Evolutionary conservation across 2,888 invertebrate species (phyloP), one percentile per base, ranked within the genome.

Genomic region (Cetonia aurata): DNA sequence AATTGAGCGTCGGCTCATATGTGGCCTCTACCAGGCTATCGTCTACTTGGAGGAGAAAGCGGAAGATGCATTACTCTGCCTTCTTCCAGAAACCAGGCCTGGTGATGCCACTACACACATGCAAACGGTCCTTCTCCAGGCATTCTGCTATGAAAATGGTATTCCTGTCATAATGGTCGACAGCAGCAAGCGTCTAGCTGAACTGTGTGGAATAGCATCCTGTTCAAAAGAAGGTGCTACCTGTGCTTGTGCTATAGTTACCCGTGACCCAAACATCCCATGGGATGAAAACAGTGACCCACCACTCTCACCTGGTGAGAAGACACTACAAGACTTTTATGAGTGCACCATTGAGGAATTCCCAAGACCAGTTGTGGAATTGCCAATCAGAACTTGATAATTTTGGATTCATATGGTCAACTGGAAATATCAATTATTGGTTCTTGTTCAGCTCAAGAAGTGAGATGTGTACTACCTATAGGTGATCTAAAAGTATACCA

Each of bases 101-200:
- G 92, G 91, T 3, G 93, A 93, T 82, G 90, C 92, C 33, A 91
- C 92, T 4, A 91, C 91, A 6, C 93, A 93, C 80, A 92, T 93
- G 87, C 93, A 93, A 78, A 91, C 92, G 80, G 93, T 93, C 4
- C 85, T 93, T 0, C 85, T 93, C 41, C 92, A 93, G 79, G 93
- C 93, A 0, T 93, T 92, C 82, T 93, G 93, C 83, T 91, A 89
- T 46, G 93, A 93, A 83, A 92, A 93, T 73, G 92, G 91, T 75
- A 93, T 93, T 79, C 90, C 91, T 78, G 90, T 92, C 66, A 89
- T 93, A 74, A 91, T 92, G 86, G 92, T 91, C 82, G 88, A 89
- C 76, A 86, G 85, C 72, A 84, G 86, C 55, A 84, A 86, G 76
- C 88, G 87, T 78, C 74, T 83, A 69, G 89, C 87, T 77, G 86